Evolutionary conservation across 2,888 invertebrate genomes (phyloP).

Genomic region (Ichneumoninae sp.): DNA sequence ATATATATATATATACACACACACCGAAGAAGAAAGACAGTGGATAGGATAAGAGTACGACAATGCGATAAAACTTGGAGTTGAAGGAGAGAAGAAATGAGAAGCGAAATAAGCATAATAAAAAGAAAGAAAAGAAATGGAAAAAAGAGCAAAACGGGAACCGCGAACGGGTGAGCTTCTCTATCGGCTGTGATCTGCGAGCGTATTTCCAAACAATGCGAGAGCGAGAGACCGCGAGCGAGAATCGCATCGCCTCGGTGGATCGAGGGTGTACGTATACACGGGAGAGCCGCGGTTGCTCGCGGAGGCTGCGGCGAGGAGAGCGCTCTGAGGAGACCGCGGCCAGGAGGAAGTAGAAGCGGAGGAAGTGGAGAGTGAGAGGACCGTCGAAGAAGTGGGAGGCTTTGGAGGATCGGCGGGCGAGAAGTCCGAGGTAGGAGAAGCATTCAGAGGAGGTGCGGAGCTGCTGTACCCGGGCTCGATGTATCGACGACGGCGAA

Average conservation of each 20-base stretch:
- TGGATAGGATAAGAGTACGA: conserved; percentile 60
- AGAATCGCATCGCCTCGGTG: conserved; percentile 72
- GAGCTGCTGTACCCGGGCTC: conserved; percentile 66
- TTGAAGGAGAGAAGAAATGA: conserved; percentile 61
- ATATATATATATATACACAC: conserved; percentile 13
- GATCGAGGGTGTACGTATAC: conserved; percentile 54
- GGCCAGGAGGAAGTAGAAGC: conserved; percentile 18
- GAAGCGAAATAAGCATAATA: conserved; percentile 28
- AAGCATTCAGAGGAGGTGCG: conserved; percentile 67
- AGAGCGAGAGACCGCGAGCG: conserved; percentile 69
- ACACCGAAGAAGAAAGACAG: conserved; percentile 44
- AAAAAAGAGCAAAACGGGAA: conserved; percentile 58
- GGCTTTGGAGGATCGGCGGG: conserved; percentile 58
- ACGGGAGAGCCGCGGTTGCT: conserved; percentile 45
- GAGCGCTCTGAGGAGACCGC: conserved; percentile 46
- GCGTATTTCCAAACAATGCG: conserved; percentile 83
- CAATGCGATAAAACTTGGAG: conserved; percentile 49
- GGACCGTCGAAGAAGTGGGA: conserved; percentile 45
- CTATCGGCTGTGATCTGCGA: conserved; percentile 76
- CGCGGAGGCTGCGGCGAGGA: conserved; percentile 61
- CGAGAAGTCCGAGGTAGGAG: conserved; percentile 68
- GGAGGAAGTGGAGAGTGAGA: conserved; percentile 54
- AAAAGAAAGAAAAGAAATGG: conserved; percentile 17
- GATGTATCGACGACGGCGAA: conserved; percentile 71
- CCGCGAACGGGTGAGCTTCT: conserved; percentile 62